Evolutionary conservation across 2,888 invertebrate species (phyloP).

Genomic region (Caenorhabditis auriculariae): DNA sequence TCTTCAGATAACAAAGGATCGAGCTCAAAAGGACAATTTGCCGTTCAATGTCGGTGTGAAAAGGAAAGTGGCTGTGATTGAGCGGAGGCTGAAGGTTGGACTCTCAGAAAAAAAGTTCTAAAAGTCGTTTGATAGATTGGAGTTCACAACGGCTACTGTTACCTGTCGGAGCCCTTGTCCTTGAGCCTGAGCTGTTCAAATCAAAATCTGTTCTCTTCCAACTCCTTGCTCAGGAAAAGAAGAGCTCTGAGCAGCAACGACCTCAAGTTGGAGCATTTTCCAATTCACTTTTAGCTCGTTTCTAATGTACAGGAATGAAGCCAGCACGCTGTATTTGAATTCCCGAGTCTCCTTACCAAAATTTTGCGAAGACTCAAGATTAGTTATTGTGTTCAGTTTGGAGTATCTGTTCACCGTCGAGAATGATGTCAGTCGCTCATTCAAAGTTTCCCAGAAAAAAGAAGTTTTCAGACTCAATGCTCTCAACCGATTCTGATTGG

Average conservation of each 20-base stretch:
- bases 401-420: conserved; percentile 42
- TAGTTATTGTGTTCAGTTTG: conserved; percentile 55
- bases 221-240: conserved; percentile 1
- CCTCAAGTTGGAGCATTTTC: conserved; percentile 11
- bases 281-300: not conserved
- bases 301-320: conserved; percentile 17
- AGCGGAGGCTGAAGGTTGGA: conserved; percentile 34
- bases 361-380: conserved; percentile 24
- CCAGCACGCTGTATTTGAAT: conserved; percentile 19
- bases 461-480: not conserved
- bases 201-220: not conserved
- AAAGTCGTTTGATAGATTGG: conserved; percentile 64
- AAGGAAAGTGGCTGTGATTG: conserved; percentile 31
- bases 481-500: conserved; percentile 54
- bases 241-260: conserved; percentile 22
- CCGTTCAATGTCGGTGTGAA: conserved; percentile 2
- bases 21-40: conserved; percentile 17
- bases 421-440: conserved; percentile 11
- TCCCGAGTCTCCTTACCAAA: conserved; percentile 29
- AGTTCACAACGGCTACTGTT: conserved; percentile 68
- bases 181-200: conserved; percentile 57
- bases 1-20: conserved; percentile 26
- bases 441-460: not conserved
- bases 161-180: conserved; percentile 65
- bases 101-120: not conserved